Evolutionary conservation across 1,140 invertebrate genomes (phyloP).

Genomic region (Cryptotermes secundus): DNA sequence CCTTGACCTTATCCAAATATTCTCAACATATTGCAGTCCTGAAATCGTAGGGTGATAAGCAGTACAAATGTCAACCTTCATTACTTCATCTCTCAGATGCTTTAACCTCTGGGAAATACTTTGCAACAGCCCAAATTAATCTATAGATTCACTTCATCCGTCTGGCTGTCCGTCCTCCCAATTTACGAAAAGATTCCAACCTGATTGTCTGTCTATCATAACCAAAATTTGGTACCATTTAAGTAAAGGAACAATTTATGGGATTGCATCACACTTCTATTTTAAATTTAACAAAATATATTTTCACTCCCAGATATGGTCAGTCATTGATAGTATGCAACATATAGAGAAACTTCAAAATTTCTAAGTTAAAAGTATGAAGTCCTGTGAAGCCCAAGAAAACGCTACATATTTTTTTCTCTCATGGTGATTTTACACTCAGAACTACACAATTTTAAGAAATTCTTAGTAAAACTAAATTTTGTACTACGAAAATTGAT

Average conservation of each 20-base stretch:
- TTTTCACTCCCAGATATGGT: neutral
- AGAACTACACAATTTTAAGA: no score
- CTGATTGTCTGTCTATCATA: neutral
- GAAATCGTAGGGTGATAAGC: neutral
- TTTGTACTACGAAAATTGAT: neutral
- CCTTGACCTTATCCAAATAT: no score
- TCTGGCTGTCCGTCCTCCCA: neutral
- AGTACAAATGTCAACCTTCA: neutral
- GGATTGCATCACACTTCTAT: neutral
- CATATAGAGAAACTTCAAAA: neutral
- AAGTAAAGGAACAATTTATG: neutral
- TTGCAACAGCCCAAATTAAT: neutral
- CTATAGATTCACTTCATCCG: neutral
- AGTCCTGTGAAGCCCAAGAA: no score
- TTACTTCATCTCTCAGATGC: neutral
- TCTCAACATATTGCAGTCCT: no score
- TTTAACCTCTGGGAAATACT: neutral
- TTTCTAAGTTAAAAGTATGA: neutral
- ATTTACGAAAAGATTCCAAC: constrained; percentile 13
- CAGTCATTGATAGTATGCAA: neutral
- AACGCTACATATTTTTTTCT: no score
- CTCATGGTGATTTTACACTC: no score
- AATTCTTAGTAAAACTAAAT: neutral
- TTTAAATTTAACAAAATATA: no score
- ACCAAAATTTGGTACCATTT: neutral